Percentiles rank a stretch among this genome's conserved stretches.
Conservation (phyloP, 1,140 invertebrate species). For the Ericerus pela region DNA sequence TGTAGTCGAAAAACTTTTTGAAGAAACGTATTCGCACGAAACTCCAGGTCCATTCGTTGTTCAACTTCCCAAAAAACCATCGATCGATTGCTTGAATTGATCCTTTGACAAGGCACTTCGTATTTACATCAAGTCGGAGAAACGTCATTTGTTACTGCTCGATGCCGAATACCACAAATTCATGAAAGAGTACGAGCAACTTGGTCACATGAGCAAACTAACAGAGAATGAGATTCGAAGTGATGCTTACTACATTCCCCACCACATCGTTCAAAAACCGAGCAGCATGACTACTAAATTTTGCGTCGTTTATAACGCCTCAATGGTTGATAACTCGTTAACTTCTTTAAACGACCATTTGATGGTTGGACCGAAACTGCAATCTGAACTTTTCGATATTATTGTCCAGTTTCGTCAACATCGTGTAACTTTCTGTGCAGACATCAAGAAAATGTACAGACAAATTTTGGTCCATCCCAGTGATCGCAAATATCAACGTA, state of each 20-base stretch:
- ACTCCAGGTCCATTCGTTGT: background rate
- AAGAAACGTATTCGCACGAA: background rate
- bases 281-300: conserved; percentile 20
- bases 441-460: conserved; percentile 32
- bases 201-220: background rate
- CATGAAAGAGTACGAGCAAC: background rate
- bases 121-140: background rate
- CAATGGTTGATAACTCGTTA: conserved; percentile 19
- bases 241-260: conserved; percentile 18
- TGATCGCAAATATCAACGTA: conserved; percentile 24
- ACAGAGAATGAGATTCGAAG: background rate
- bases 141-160: background rate
- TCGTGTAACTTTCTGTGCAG: conserved; percentile 25
- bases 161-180: background rate
- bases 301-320: conserved; percentile 30
- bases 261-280: conserved; percentile 13
- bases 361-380: conserved; percentile 20
- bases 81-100: background rate
- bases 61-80: background rate
- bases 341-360: conserved; percentile 28
- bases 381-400: conserved; percentile 26
- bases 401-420: conserved; percentile 26
- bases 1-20: background rate
- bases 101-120: background rate
- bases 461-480: conserved; percentile 25